Base-by-base conservation (phyloP, 2,113 vertebrate species). In the Diadophis punctatus region DNA sequence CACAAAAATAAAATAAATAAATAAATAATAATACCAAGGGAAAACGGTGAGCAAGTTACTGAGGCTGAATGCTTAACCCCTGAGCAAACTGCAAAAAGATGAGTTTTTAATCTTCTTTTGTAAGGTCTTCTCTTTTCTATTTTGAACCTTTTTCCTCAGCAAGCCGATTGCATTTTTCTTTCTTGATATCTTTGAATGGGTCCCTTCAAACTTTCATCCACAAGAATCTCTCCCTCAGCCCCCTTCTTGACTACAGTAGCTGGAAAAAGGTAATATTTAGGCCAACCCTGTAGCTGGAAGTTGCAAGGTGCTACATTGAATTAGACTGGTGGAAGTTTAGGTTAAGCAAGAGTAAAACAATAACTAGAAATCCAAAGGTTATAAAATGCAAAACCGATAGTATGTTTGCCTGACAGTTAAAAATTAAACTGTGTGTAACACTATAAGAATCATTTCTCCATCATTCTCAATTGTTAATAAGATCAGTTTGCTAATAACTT, bases 401-500 rank as follows among this genome's bases (percentile, higher is more conserved):
- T 34, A 43, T 22, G 20, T 80, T 80, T 80, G 34, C 18, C 74
- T 43, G 74, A 43, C 34, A 43, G 74, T 43, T 80, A 80, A 80
- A 80, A 80, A 80, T 80, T 80, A 80, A 80, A 43, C 20, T 80
- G 18, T 80, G 18, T 22, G 18, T 43, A 43, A 43, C 34, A 43
- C 34, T 80, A 3, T 43, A 80, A 22, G 18, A 39, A 34, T 80
- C 8, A 8, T 80, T 80, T 80, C 18, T 43, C 18, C 1, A 22
- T 39, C 8, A 39, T 80, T 80, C 74, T 39, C 34, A 39, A 80
- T 39, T 22, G 18, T 43, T 80, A 80, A 80, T 39, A 80, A 80
- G 3, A 16, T 43, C 74, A 92, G 93, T 93, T 94, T 93, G 55
- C 60, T n/a, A 89, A 93, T 20, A 1, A 53, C 60, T 94, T 94